These are phyloP conservation scores for Ophion obscuratus DNA, from an alignment of 2,888 invertebrate genomes.

Conservation along the genomic window DNA sequence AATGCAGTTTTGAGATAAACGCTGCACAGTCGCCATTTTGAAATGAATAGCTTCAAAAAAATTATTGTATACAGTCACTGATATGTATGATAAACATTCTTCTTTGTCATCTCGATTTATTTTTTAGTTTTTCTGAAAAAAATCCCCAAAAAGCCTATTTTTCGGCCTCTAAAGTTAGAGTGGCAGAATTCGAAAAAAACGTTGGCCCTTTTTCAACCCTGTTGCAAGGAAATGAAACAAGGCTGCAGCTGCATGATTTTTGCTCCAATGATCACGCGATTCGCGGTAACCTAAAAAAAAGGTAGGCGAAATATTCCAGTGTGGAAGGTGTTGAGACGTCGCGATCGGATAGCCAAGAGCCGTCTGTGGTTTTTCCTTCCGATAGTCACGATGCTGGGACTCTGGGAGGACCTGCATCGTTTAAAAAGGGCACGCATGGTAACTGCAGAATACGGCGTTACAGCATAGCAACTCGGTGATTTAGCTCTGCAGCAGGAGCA, in stretches of 20 bases:
- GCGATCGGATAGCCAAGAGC: slow-evolving; percentile 53
- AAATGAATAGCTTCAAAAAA: no score
- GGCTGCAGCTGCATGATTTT: neutral
- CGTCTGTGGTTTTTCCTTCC: slow-evolving; percentile 70
- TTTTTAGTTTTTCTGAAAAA: no score
- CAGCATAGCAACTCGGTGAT: slow-evolving; percentile 58
- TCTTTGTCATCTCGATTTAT: no score
- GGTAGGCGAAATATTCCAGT: slow-evolving; percentile 4
- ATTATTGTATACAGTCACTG: no score
- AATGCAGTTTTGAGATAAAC: no score
- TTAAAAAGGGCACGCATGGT: slow-evolving; percentile 68
- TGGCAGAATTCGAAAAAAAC: neutral
- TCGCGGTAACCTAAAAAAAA: neutral
- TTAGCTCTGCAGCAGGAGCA: slow-evolving; percentile 56
- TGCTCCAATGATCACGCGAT: neutral
- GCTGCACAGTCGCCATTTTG: no score
- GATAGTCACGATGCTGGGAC: slow-evolving; percentile 66
- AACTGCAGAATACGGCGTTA: slow-evolving; percentile 65
- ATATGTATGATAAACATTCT: no score
- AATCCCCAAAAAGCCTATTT: no score
- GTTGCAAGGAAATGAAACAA: neutral
- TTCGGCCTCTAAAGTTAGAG: no score
- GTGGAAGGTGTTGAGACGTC: slow-evolving; percentile 36
- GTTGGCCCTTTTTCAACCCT: neutral
- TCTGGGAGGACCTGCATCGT: slow-evolving; percentile 53